These are phyloP conservation scores for Pyrocoelia pectoralis DNA, from an alignment of 2,888 invertebrate genomes.

Conservation along the genomic window DNA sequence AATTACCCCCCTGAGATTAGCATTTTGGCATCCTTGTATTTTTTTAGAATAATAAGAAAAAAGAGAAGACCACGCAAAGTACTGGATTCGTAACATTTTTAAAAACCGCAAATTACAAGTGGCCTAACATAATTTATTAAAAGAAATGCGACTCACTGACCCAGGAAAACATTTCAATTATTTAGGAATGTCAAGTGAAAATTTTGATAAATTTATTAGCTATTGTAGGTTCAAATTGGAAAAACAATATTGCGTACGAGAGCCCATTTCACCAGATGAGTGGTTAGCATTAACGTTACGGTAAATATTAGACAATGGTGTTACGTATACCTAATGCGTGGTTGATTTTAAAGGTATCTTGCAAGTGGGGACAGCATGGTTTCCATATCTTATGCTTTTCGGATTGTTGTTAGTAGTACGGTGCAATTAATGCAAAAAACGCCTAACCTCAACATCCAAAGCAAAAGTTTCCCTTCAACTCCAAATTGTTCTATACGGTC, in stretches of 20 bases:
- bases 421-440: neutral
- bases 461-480: too few species aligned
- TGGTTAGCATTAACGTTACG: conserved; percentile 6
- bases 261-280: conserved; percentile 1
- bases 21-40: too few species aligned
- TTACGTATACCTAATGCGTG: neutral
- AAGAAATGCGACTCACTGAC: conserved; percentile 6
- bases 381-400: too few species aligned
- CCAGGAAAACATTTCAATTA: conserved; percentile 9
- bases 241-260: too few species aligned
- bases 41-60: too few species aligned
- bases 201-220: conserved; percentile 2
- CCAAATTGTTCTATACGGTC: too few species aligned
- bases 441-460: too few species aligned
- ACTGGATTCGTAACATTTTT: conserved; percentile 4
- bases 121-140: conserved; percentile 10
- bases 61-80: conserved; percentile 4
- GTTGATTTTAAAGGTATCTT: conserved; percentile 7
- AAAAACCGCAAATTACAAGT: too few species aligned
- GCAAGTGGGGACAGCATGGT: conserved; percentile 10
- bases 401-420: conserved; percentile 3
- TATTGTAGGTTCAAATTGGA: conserved; percentile 8
- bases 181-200: too few species aligned
- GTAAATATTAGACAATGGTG: conserved; percentile 4
- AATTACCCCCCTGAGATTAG: too few species aligned